phyloP scores from a whole-genome alignment of 2,113 vertebrate genomes.

The Ceuthmochares aereus region DNA sequence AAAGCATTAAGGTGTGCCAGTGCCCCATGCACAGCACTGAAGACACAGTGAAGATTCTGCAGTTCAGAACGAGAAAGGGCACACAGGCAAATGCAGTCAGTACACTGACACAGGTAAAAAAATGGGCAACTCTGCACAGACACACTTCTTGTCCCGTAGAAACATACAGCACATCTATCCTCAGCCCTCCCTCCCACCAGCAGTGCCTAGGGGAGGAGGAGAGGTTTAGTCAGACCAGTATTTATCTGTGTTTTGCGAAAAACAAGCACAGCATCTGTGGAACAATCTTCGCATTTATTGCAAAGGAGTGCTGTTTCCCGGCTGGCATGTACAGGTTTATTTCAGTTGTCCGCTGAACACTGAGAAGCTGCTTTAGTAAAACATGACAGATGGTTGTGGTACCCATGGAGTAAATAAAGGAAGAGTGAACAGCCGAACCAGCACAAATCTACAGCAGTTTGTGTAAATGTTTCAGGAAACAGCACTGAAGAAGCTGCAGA shows the following conservation, averaged over 20 bases:
- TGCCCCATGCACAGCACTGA: background rate
- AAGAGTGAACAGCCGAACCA: background rate
- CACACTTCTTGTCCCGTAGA: background rate
- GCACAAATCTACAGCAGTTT: background rate
- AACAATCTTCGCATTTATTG: background rate
- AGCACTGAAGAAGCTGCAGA: background rate
- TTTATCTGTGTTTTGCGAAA: background rate
- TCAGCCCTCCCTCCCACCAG: background rate
- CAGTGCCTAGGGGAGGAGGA: background rate
- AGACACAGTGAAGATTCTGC: background rate
- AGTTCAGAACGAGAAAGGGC: background rate
- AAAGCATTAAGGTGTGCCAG: fast-evolving
- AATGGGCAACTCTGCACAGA: fast-evolving
- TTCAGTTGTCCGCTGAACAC: background rate
- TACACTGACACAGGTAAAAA: background rate
- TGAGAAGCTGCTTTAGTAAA: background rate
- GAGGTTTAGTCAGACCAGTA: background rate
- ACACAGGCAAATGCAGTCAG: background rate
- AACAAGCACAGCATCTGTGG: background rate
- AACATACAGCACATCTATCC: background rate
- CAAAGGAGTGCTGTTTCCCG: background rate
- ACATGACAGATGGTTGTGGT: background rate
- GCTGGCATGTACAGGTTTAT: background rate
- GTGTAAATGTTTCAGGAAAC: background rate
- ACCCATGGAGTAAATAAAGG: background rate